Evolutionary conservation across 2,888 invertebrate genomes (phyloP), one percentile per base, ranked within the genome.

Genomic region (Platynereis dumerilii): DNA sequence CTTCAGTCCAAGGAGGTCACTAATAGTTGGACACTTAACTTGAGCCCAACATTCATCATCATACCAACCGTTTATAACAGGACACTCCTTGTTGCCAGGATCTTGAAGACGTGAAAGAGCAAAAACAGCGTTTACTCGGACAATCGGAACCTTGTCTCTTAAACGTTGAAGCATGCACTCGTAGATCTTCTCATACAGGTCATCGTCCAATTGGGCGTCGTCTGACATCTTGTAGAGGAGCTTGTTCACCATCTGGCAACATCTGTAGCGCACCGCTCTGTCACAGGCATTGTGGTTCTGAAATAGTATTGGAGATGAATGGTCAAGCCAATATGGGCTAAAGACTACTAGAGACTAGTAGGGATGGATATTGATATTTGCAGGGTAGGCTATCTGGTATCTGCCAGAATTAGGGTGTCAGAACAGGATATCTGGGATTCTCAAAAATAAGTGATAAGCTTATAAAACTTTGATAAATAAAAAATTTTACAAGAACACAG

Each of bases 51-150:
- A 34, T 34, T 34, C 34, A 7, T 7, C 12, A 34, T 52, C 24
- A n/a, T 52, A 52, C 20, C 59, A 65, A 86, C 86, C 84, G 72
- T 89, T 87, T 0, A 92, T 90, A 0, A 94, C 90, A 1, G 88
- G 89, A 80, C 94, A 94, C 39, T 90, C 87, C 0, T 88, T 87
- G 76, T 92, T 89, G 57, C 86, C 86, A 0, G 93, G 92, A 75
- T 92, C 90, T 82, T 95, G 95, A 0, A 95, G 86, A 2, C 94
- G 87, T 63, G 91, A 89, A 48, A 95, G 85, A 0, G 93, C 92
- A 29, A 89, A 83, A 0, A 93, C 90, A 0, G 94, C 94, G 74
- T 93, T 90, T 42, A 90, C 89, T 24, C 94, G 87, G 2, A 95
- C 91, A 58, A 89, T 88, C 0, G 91, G 88, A 54, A 91, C 89